Evolutionary conservation across 2,797 vertebrate genomes (phyloP).

Genomic region (Falco peregrinus): DNA sequence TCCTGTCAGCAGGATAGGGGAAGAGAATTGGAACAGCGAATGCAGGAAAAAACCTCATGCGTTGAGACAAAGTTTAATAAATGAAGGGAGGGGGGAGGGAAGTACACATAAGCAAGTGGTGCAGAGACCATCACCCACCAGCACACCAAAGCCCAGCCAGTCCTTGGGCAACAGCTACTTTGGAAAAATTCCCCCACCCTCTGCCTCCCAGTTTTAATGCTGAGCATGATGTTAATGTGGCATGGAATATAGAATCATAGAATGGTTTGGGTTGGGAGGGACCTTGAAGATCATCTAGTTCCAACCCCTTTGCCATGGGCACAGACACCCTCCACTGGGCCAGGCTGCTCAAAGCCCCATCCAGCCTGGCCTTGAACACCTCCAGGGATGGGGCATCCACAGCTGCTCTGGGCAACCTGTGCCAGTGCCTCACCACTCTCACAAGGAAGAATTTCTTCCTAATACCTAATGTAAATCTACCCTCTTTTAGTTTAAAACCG

Average conservation of each 20-base stretch:
- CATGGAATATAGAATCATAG: neutral
- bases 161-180: neutral
- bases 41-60: neutral
- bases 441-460: too few species aligned
- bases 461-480: too few species aligned
- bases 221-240: neutral
- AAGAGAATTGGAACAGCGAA: neutral
- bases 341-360: too few species aligned
- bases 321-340: too few species aligned
- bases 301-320: too few species aligned
- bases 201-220: fast-evolving
- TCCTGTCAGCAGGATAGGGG: neutral
- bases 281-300: too few species aligned
- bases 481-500: too few species aligned
- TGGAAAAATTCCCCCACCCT: neutral
- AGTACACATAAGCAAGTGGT: neutral
- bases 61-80: neutral
- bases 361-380: too few species aligned
- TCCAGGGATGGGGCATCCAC: too few species aligned
- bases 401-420: too few species aligned
- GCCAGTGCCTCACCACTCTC: too few species aligned
- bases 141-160: neutral
- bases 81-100: neutral
- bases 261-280: too few species aligned
- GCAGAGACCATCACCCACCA: neutral